Evolutionary conservation across 2,888 invertebrate species (phyloP), one percentile per base, ranked within the genome.

Genomic region (Tenthredo notha): DNA sequence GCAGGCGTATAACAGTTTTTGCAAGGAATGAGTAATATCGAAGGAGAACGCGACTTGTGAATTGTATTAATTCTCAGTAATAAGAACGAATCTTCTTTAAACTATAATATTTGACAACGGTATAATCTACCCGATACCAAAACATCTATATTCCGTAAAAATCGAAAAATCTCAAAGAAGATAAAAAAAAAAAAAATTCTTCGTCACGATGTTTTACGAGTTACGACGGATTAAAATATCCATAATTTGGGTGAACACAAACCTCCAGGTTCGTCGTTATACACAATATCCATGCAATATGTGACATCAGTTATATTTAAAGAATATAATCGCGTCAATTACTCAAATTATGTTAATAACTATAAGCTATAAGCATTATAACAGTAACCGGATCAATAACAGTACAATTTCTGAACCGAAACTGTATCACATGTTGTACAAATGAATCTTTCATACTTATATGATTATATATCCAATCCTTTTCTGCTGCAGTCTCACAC

Each of bases 1-100:
- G 25, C 72, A 74, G 21, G 29, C n/a, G 43, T 74, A 74, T 74
- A 74, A 74, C 72, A 74, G 72, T 74, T 74, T 40, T 74, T 25
- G 43, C n/a, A 7, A 21, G 7, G n/a, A 74, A 74, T 74, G 72
- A 74, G 12, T 74, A 74, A 74, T 74, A 74, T 74, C 72, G 72
- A 74, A 74, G 43, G 12, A 40, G 72, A 74, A 74, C 72, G 43
- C 72, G 43, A 10, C 72, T 7, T 29, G 15, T 67, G 4, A n/a
- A n/a, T n/a, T 54, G 25, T 21, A 74, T 12, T 18, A 40, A 74
- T 74, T 43, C 10, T 74, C 12, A 1, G 43, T n/a, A 43, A 74
- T 43, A 3, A 43, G 9, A 21, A 43, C 10, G 21, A 21, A 43
- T 74, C 37, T 4, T 74, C 43, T 7, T 0, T 3, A 0, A 40